Conservation (phyloP, 2,113 vertebrate species). For the Micromys minutus region DNA sequence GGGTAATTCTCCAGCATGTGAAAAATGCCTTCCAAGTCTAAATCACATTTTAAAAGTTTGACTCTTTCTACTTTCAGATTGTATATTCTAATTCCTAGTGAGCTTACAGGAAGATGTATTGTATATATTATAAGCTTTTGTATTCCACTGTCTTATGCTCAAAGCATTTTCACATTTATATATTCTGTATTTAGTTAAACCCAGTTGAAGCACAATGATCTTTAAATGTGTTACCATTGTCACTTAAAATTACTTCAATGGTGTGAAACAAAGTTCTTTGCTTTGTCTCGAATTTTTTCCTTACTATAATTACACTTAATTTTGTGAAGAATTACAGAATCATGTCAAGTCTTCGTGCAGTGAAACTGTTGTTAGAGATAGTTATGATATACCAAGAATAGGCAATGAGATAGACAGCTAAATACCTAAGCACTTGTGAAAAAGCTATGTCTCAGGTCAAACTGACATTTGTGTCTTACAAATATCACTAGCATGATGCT, state of each 20-base stretch:
- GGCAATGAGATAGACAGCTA: background rate
- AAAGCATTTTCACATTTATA: background rate
- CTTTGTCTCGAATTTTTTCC: background rate
- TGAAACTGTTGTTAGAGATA: background rate
- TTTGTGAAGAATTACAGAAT: constrained; percentile 6
- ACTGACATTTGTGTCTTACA: background rate
- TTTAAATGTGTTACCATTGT: constrained; percentile 6
- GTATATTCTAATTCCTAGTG: background rate
- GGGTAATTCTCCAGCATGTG: background rate
- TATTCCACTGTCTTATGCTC: background rate
- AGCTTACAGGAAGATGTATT: background rate
- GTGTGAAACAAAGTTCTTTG: background rate
- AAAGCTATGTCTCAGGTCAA: background rate
- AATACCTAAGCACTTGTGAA: background rate
- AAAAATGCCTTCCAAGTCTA: background rate
- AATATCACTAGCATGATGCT: background rate
- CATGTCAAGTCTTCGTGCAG: background rate
- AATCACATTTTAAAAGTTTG: background rate
- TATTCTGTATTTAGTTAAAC: constrained; percentile 18
- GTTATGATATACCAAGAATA: background rate
- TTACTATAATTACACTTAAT: constrained; percentile 5
- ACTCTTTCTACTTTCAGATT: too few relatives aligned
- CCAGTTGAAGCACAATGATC: background rate
- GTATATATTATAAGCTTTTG: background rate
- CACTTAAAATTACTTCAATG: background rate